Evolutionary conservation across 2,888 invertebrate species (phyloP).

Genomic region (Poecilus cupreus): DNA sequence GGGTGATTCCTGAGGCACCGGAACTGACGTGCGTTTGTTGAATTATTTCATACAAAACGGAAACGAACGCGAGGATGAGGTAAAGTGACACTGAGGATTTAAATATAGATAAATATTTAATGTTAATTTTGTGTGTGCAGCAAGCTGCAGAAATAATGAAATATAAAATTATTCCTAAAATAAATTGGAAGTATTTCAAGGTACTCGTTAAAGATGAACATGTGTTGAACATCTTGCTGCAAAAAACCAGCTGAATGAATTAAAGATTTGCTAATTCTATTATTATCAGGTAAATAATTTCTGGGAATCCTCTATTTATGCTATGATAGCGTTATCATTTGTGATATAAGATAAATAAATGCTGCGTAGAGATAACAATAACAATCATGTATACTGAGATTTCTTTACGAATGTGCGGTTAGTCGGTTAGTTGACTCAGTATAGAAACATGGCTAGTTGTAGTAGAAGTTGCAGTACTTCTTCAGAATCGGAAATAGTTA

Average conservation of each 20-base stretch:
- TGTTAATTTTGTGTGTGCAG: too few relatives aligned
- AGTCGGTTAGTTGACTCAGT: background rate
- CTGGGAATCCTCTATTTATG: background rate
- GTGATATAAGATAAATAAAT: background rate
- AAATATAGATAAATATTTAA: too few relatives aligned
- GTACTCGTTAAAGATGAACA: background rate
- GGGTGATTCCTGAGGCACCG: too few relatives aligned
- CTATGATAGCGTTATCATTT: background rate
- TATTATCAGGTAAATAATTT: background rate
- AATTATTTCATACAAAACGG: too few relatives aligned
- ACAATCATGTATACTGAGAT: background rate
- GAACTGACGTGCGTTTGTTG: too few relatives aligned
- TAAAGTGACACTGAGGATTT: too few relatives aligned
- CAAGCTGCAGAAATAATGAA: too few relatives aligned
- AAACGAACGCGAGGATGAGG: too few relatives aligned
- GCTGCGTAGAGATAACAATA: slow-evolving; percentile 12
- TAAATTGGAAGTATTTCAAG: slow-evolving; percentile 21
- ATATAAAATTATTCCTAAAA: background rate
- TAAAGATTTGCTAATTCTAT: too few relatives aligned
- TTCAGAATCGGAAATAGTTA: background rate
- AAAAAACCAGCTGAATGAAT: too few relatives aligned
- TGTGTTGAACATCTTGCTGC: background rate
- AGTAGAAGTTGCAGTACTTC: background rate
- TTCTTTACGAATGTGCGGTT: background rate
- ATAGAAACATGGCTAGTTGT: background rate